Evolutionary conservation across 2,888 invertebrate genomes (phyloP).

Genomic region (Apotomis betuletana): DNA sequence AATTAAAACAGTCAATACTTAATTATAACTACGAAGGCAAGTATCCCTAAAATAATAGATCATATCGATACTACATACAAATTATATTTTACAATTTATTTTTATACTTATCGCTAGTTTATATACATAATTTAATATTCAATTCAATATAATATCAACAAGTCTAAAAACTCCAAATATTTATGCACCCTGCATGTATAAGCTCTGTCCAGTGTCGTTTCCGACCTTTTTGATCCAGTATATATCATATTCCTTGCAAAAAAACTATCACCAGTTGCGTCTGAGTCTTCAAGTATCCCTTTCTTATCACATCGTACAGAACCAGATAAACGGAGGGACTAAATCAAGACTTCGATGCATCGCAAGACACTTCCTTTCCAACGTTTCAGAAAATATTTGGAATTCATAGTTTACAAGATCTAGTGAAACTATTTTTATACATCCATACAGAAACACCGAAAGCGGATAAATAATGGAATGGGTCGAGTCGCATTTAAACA

Average conservation of each 20-base stretch:
- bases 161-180: conserved; percentile 46
- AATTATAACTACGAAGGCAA: conserved; percentile 75
- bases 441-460: conserved; percentile 2
- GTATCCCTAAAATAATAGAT: conserved; percentile 65
- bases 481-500: neutral
- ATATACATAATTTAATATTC: conserved; percentile 70
- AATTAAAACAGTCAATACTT: conserved; percentile 77
- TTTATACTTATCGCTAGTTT: conserved; percentile 53
- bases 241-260: neutral
- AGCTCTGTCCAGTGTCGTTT: conserved; percentile 48
- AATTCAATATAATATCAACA: conserved; percentile 71
- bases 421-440: neutral
- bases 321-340: neutral
- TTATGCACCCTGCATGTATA: conserved; percentile 50
- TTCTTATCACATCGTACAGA: neutral
- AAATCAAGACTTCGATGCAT: neutral
- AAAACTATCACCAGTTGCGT: conserved; percentile 3
- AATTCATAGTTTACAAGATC: conserved; percentile 31
- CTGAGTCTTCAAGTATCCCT: neutral
- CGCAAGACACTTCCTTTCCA: neutral
- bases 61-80: conserved; percentile 44
- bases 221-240: neutral
- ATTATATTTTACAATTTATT: conserved; percentile 52
- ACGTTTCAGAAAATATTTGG: conserved; percentile 35
- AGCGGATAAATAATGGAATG: conserved; percentile 12